Evolutionary conservation across 2,797 vertebrate genomes (phyloP).

Genomic region (Centroberyx gerrardi): DNA sequence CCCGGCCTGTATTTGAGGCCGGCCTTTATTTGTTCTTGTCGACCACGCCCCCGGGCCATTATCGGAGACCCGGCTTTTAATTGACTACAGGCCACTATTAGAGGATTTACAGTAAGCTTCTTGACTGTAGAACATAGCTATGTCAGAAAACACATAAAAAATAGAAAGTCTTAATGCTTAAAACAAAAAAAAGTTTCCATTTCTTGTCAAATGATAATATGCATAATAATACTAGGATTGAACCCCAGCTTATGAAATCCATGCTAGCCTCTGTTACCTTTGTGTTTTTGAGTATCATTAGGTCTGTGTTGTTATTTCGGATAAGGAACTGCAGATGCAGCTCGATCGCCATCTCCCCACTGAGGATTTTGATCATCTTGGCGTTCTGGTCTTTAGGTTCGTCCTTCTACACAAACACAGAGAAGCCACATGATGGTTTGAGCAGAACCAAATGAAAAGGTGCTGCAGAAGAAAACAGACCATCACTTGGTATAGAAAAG

Average conservation of each 20-base stretch:
- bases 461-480: background rate
- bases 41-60: too few species aligned
- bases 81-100: too few species aligned
- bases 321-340: conserved; percentile 99
- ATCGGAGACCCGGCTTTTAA: too few species aligned
- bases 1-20: too few species aligned
- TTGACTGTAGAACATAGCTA: too few species aligned
- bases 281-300: conserved; percentile 99
- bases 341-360: conserved; percentile 99
- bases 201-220: too few species aligned
- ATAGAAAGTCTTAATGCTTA: too few species aligned
- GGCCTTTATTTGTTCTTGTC: too few species aligned
- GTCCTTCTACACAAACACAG: conserved; percentile 86
- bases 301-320: conserved; percentile 99
- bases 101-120: too few species aligned
- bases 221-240: too few species aligned
- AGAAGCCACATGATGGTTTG: background rate
- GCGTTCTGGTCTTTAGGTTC: conserved; percentile 98
- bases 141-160: too few species aligned
- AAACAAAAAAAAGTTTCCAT: too few species aligned
- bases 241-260: background rate
- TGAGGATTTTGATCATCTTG: conserved; percentile 99
- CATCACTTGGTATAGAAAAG: background rate
- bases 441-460: background rate
- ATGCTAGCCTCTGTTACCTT: conserved; percentile 87